phyloP scores from a whole-genome alignment of 2,113 vertebrate genomes.

The Engystomops pustulosus region DNA sequence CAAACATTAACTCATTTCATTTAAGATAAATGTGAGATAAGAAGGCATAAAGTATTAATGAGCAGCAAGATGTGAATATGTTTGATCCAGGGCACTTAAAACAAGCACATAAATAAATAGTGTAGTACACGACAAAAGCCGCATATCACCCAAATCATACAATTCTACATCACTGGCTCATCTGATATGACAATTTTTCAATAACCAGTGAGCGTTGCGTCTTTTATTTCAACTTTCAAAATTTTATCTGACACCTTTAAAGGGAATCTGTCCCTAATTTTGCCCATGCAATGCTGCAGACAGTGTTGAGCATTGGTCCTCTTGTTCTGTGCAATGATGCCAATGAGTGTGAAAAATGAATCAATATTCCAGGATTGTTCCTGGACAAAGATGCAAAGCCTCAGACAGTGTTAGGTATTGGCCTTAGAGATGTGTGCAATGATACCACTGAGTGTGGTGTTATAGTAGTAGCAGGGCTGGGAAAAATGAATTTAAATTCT shows the following conservation, averaged over 20 bases:
- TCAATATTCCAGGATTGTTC: too few relatives aligned
- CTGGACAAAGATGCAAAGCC: too few relatives aligned
- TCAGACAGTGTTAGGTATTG: too few relatives aligned
- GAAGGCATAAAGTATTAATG: conserved; percentile 38
- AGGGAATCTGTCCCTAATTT: too few relatives aligned
- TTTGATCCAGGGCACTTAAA: conserved; percentile 40
- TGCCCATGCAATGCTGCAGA: too few relatives aligned
- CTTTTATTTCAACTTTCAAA: neutral
- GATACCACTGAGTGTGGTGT: too few relatives aligned
- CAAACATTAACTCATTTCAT: conserved; percentile 52
- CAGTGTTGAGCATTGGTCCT: too few relatives aligned
- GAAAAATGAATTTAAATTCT: too few relatives aligned
- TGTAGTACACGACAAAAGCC: neutral
- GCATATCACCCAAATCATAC: neutral
- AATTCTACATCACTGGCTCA: neutral
- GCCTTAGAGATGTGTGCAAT: too few relatives aligned
- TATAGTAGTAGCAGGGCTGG: too few relatives aligned
- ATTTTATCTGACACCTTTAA: neutral
- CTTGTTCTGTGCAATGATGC: too few relatives aligned
- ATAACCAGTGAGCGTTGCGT: neutral
- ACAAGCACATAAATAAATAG: conserved; percentile 21
- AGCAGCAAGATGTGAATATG: neutral
- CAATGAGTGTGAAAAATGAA: too few relatives aligned
- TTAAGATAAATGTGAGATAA: conserved; percentile 46
- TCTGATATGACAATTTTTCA: neutral